Conservation (phyloP, 2,113 vertebrate genomes). For the Pantherophis guttatus region DNA sequence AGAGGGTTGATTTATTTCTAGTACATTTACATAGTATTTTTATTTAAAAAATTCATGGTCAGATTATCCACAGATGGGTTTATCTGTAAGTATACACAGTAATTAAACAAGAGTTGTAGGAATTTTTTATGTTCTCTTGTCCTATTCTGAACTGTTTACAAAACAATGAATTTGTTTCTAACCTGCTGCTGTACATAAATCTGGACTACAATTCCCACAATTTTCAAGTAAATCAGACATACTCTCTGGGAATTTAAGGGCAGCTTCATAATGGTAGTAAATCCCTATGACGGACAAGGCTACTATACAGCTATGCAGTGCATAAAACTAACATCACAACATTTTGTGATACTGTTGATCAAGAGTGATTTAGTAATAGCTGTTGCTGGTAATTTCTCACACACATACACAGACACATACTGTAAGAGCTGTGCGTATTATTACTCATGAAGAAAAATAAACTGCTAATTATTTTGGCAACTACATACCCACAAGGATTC, state of each 20-base stretch:
- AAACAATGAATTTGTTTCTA: not conserved
- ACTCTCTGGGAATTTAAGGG: not conserved
- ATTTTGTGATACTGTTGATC: not conserved
- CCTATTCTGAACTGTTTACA: not conserved
- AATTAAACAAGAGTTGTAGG: not conserved
- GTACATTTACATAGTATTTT: not conserved
- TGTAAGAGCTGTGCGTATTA: not conserved
- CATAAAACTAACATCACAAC: not conserved
- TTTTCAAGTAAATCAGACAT: not conserved
- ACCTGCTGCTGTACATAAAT: not conserved
- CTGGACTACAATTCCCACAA: not conserved
- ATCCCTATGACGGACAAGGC: not conserved
- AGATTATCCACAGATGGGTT: not conserved
- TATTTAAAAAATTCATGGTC: not conserved
- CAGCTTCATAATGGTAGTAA: not conserved
- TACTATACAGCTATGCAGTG: not conserved
- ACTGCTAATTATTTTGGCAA: slow-evolving; percentile 54
- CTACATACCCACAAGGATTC: slow-evolving; percentile 32
- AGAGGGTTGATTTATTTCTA: not conserved
- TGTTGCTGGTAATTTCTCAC: not conserved
- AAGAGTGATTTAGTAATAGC: not conserved
- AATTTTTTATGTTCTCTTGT: not conserved
- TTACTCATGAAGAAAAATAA: slow-evolving; percentile 16
- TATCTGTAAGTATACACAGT: not conserved
- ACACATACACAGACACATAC: not conserved